Conservation (phyloP, 2,888 invertebrate genomes). For the Bruchidius siliquastri region DNA sequence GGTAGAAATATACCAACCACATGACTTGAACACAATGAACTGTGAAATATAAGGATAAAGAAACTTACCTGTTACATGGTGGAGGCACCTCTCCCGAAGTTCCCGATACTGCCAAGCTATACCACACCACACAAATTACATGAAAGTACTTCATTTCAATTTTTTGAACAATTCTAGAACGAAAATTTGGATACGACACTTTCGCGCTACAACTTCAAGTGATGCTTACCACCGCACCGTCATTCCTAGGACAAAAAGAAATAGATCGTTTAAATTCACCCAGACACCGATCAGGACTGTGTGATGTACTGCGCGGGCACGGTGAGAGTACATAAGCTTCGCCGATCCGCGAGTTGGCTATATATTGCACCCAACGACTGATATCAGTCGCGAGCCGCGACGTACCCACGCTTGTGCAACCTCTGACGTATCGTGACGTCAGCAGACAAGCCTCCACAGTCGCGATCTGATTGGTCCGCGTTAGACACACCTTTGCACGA, state of each 20-base stretch:
- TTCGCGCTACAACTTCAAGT: not conserved
- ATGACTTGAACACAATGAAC: not conserved
- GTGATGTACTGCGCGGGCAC: not conserved
- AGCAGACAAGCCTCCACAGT: conserved; percentile 1
- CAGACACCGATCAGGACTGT: not conserved
- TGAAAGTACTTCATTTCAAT: not conserved
- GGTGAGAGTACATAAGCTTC: not conserved
- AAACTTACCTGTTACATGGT: conserved; percentile 1
- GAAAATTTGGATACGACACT: not conserved
- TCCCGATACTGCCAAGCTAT: not conserved
- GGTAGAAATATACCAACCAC: not conserved
- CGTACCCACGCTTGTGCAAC: not conserved
- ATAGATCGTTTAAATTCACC: not conserved
- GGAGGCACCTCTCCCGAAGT: not conserved
- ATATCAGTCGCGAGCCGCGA: not conserved
- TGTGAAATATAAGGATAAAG: not conserved
- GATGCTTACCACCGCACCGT: not conserved
- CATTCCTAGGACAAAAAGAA: conserved; percentile 2
- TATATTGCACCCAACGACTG: not conserved
- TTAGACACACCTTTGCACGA: not conserved
- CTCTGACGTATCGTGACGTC: conserved; percentile 1
- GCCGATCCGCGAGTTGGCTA: not conserved
- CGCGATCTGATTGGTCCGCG: not conserved
- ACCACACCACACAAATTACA: not conserved
- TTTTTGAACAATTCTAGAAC: not conserved